Percentiles rank a stretch among this genome's conserved stretches.
phyloP scores from a whole-genome alignment of 37 sponge, comb jelly and placozoan species.

The Agelas oroides region DNA sequence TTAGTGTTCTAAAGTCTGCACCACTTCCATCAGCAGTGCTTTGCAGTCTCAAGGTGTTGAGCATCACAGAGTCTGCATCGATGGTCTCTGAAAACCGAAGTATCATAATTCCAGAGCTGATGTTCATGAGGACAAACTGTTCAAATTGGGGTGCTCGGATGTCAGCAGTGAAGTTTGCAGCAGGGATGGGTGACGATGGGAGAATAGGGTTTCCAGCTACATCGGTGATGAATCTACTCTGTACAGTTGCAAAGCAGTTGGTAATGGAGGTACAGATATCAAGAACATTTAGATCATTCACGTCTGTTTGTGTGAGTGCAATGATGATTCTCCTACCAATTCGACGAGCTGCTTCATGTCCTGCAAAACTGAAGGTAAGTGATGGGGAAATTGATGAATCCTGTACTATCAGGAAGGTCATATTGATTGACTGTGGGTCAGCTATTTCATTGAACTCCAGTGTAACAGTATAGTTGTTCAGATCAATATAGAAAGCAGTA shows the following conservation, averaged over 20 bases:
- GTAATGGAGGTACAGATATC: conserved; percentile 55
- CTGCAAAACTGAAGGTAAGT: conserved; percentile 48
- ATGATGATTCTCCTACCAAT: conserved; percentile 57
- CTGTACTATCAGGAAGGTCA: conserved; percentile 58
- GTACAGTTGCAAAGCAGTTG: conserved; percentile 65
- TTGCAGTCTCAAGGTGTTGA: conserved; percentile 70
- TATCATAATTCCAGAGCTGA: conserved; percentile 67
- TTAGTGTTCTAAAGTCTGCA: conserved; percentile 57
- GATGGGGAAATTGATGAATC: conserved; percentile 12
- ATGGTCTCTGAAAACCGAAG: conserved; percentile 86
- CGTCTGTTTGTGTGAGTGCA: conserved; percentile 61
- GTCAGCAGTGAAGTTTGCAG: conserved; percentile 72
- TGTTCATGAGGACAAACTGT: conserved; percentile 78
- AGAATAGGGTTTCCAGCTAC: conserved; percentile 74
- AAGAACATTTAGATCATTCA: conserved; percentile 69
- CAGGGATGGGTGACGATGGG: conserved; percentile 20
- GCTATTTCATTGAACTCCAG: conserved; percentile 78
- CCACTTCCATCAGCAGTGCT: conserved; percentile 52
- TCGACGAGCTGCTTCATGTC: conserved; percentile 8
- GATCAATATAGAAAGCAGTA: conserved; percentile 66
- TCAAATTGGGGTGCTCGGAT: conserved; percentile 68
- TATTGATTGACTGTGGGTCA: conserved; percentile 65
- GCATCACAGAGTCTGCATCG: conserved; percentile 51
- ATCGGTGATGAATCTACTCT: conserved; percentile 74
- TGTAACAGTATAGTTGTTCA: conserved; percentile 68